Evolutionary conservation across 1,140 invertebrate species (phyloP).

Genomic region (Anastrepha ludens): DNA sequence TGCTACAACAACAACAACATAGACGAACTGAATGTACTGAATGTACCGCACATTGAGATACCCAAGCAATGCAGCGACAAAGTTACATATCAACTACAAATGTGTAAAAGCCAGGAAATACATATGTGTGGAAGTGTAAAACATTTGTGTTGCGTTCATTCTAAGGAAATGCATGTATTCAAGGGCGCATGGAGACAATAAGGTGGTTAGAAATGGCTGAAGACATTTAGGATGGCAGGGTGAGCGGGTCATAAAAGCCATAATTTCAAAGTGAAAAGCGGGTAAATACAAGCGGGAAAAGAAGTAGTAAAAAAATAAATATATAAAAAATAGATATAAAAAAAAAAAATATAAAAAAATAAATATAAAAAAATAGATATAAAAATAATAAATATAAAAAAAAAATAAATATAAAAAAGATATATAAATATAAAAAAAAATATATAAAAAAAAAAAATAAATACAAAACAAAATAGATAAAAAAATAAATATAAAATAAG

Average conservation of each 20-base stretch:
- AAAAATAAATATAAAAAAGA: too few species aligned
- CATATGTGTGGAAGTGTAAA: too few species aligned
- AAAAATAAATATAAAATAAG: too few species aligned
- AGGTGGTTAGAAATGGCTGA: background rate
- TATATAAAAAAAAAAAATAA: background rate
- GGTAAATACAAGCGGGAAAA: background rate
- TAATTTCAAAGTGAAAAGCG: background rate
- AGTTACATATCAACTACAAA: too few species aligned
- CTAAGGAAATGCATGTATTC: conserved; percentile 9
- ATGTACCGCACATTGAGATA: background rate
- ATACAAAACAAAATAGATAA: too few species aligned
- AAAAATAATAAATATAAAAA: too few species aligned
- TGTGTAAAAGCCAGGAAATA: too few species aligned
- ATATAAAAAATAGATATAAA: background rate
- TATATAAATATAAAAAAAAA: background rate
- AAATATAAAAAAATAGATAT: too few species aligned
- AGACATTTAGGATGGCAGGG: background rate
- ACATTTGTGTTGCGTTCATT: background rate
- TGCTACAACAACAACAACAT: too few species aligned
- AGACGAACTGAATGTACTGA: background rate
- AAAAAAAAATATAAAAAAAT: background rate
- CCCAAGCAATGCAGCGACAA: background rate
- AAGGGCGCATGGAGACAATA: conserved; percentile 36
- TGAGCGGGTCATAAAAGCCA: conserved; percentile 20
- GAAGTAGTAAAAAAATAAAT: background rate